phyloP scores from a whole-genome alignment of 1,140 invertebrate genomes.

The Leptonema lineaticorne region DNA sequence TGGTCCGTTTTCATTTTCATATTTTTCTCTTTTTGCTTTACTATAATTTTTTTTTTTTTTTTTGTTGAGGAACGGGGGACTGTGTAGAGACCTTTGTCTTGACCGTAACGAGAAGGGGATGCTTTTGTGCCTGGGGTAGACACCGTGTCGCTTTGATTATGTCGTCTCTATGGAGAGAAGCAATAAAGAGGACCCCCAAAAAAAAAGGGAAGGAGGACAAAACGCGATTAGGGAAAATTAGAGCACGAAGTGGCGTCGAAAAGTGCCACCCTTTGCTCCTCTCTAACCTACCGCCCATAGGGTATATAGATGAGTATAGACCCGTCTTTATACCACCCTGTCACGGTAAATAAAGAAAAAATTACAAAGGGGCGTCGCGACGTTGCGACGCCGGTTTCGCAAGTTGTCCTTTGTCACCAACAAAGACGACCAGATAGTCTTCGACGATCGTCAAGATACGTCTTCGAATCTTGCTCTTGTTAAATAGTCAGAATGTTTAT shows the following conservation, averaged over 20 bases:
- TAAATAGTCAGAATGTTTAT: no score
- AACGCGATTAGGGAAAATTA: constrained; percentile 42
- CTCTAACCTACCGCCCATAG: no score
- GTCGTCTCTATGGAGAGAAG: constrained; percentile 26
- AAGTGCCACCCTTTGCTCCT: not conserved
- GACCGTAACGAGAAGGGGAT: constrained; percentile 34
- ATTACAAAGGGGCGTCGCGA: not conserved
- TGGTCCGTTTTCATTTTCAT: no score
- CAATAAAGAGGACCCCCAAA: constrained; percentile 31
- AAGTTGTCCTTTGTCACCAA: not conserved
- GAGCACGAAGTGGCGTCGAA: constrained; percentile 29
- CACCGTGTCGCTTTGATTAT: constrained; percentile 38
- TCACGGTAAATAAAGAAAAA: not conserved
- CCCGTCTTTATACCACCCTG: no score
- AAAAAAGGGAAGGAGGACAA: constrained; percentile 30
- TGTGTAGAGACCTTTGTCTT: constrained; percentile 30
- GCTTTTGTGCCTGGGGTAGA: constrained; percentile 27
- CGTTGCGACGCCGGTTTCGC: not conserved
- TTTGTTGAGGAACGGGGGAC: not conserved
- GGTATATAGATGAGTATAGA: no score
- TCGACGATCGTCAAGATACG: not conserved
- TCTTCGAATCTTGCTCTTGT: no score
- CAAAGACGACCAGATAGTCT: not conserved
- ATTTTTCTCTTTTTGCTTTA: no score
- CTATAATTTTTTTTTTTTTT: no score